These are phyloP conservation scores for Heloderma charlesbogerti DNA, from an alignment of 2,113 vertebrate genomes.

Conservation along the genomic window DNA sequence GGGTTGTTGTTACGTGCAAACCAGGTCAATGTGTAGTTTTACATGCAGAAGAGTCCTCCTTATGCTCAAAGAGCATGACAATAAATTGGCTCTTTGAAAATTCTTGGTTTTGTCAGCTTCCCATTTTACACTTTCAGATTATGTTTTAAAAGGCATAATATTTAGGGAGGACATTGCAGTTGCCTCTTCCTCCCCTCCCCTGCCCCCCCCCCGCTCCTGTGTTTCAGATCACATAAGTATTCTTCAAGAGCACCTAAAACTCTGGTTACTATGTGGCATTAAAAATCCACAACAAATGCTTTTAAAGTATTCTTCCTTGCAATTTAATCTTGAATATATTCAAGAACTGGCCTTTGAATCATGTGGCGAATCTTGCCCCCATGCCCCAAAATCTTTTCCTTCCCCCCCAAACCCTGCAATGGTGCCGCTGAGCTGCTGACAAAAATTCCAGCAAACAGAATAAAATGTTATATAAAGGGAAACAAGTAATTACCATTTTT, in stretches of 20 bases:
- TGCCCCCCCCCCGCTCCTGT: not conserved
- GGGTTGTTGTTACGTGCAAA: not conserved
- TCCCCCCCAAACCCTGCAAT: not conserved
- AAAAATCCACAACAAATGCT: not conserved
- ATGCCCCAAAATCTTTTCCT: not conserved
- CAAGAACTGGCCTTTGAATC: not conserved
- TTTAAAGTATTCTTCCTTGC: not conserved
- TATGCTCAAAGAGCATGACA: not conserved
- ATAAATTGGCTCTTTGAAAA: not conserved
- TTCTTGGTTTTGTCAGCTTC: not conserved
- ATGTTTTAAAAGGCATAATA: not conserved
- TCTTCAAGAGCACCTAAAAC: not conserved
- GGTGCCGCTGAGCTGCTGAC: constrained; percentile 38
- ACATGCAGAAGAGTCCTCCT: not conserved
- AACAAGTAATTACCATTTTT: constrained; percentile 62
- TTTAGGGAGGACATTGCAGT: not conserved
- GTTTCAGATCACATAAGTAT: not conserved
- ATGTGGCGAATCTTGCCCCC: not conserved
- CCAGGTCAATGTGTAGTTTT: not conserved
- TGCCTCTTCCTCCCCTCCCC: not conserved
- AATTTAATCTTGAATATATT: not conserved
- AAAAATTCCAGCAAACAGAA: constrained; percentile 54
- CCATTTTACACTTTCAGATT: not conserved
- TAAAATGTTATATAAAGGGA: constrained; percentile 47
- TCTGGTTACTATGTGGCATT: not conserved